Conservation (phyloP, 37 sponge, comb jelly and placozoan species). For the Halichondria panicea region DNA sequence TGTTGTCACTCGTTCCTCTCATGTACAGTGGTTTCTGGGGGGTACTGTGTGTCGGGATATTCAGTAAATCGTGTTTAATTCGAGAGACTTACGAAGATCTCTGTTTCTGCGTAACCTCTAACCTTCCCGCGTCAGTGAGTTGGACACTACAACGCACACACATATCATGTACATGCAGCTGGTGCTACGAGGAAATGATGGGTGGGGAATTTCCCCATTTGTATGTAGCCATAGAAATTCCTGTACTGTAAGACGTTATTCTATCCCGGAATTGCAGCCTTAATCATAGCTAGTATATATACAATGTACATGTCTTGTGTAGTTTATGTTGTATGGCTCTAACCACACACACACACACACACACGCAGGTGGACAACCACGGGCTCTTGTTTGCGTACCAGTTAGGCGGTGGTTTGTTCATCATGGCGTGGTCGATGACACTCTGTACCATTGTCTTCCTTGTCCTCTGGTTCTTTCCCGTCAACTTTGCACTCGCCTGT, state of each 20-base stretch:
- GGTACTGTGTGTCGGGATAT: slow-evolving; percentile 75
- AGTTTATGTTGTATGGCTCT: no score
- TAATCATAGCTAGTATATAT: no score
- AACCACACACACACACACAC: no score
- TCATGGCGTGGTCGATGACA: slow-evolving; percentile 37
- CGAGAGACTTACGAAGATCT: slow-evolving; percentile 60
- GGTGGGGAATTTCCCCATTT: no score
- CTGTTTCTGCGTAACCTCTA: slow-evolving; percentile 57
- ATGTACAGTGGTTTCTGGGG: slow-evolving; percentile 82
- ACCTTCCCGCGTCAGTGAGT: slow-evolving; percentile 39
- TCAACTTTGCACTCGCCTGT: slow-evolving; percentile 44
- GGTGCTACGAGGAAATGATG: no score
- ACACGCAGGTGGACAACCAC: slow-evolving; percentile 27
- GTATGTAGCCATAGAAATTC: no score
- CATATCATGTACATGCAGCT: no score
- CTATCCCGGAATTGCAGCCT: no score
- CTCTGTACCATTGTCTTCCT: slow-evolving; percentile 51
- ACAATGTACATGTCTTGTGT: no score
- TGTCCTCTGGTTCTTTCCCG: slow-evolving; percentile 65
- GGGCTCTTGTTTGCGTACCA: slow-evolving; percentile 62
- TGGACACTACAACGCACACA: no score
- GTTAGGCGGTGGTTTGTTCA: slow-evolving; percentile 62
- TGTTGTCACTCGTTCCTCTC: neutral
- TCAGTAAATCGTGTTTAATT: slow-evolving; percentile 49
- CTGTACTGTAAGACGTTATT: no score